phyloP scores from a whole-genome alignment of 2,113 vertebrate species.

The Otis tarda region DNA sequence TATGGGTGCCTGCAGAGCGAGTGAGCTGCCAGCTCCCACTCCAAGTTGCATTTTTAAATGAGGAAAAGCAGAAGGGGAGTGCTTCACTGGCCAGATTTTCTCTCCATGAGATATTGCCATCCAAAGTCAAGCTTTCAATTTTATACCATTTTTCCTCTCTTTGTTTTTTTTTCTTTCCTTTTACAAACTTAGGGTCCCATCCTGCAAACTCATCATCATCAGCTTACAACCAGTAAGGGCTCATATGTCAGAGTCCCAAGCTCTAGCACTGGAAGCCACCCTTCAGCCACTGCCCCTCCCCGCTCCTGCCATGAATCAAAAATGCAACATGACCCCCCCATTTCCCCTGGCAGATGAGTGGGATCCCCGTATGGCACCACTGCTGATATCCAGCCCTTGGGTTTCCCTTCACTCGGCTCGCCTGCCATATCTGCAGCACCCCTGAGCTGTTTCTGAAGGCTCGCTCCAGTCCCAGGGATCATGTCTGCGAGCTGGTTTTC shows the following conservation, averaged over 20 bases:
- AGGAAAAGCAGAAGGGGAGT: neutral
- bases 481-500: neutral
- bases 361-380: neutral
- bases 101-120: neutral
- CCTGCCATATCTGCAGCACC: accelerated
- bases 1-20: neutral
- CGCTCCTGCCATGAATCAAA: neutral
- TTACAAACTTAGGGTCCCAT: neutral
- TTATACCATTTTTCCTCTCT: neutral
- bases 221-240: neutral
- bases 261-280: neutral
- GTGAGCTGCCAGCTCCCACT: neutral
- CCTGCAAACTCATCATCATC: neutral
- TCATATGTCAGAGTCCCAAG: neutral
- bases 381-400: neutral
- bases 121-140: neutral
- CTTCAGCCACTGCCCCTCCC: neutral
- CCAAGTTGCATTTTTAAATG: neutral
- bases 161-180: neutral
- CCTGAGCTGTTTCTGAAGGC: neutral
- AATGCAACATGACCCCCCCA: accelerated
- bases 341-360: neutral
- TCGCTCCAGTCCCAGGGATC: neutral
- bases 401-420: neutral
- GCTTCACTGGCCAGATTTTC: neutral